Evolutionary conservation across 1,140 invertebrate species (phyloP), one percentile per base, ranked within the genome.

Genomic region (Danaus melanippus): DNA sequence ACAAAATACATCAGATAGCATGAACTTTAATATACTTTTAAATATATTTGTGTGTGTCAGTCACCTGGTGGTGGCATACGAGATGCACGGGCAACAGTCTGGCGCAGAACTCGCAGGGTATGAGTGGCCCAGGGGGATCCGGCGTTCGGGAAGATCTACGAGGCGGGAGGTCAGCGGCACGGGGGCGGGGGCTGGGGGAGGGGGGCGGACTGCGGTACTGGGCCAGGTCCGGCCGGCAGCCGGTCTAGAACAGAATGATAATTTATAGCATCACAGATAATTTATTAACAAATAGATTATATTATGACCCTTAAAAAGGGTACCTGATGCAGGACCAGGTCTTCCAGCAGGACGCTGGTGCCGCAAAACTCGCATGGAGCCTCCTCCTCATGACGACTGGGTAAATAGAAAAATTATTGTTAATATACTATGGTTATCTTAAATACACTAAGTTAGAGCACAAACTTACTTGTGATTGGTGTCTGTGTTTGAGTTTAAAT

Each of bases 61-160:
- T 5, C 42, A 81, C 80, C 72, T 84, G 80, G 43, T 84, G 80
- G 21, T 79, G 76, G 10, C 51, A 71, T 54, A 84, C 73, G 57
- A 84, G 67, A 60, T 80, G 76, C 7, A 80, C 59, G 0, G 78
- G 78, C 54, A 80, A 68, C 10, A 69, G 62, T 53, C 69, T 44
- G 0, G 70, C 52, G 60, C 80, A 84, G 65, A 81, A 81, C 69
- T 84, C 78, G 74, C 78, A 84, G 1, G 78, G 80, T 32, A 84
- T 79, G 53, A 78, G 59, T 46, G 78, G 63, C 32, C 51, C 61
- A 39, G 39, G 40, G 15, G 9, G 50, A 45, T 12, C 17, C 50
- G 15, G n/a, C 11, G 45, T 49, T 11, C 15, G 42, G n/a, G 15
- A 15, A 15, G 15, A 1, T 15, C 15, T 15, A 3, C 15, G 15